These are phyloP conservation scores for Phalacrocorax brasilianus DNA, from an alignment of 2,113 vertebrate species.

Conservation along the genomic window DNA sequence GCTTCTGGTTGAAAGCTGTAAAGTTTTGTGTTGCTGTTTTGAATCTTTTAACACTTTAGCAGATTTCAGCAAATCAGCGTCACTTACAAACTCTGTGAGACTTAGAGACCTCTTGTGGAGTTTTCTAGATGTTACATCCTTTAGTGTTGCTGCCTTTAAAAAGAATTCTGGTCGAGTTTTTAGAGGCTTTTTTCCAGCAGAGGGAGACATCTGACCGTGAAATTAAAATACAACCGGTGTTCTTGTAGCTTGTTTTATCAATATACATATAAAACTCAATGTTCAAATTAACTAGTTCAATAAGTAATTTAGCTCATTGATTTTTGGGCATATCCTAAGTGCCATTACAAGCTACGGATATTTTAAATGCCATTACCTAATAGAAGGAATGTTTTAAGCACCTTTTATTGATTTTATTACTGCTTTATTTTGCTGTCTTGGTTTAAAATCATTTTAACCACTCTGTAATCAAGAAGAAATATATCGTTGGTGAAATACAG, in stretches of 20 bases:
- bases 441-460: slow-evolving; percentile 88
- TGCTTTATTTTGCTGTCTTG: slow-evolving; percentile 87
- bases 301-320: slow-evolving; percentile 88
- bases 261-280: slow-evolving; percentile 84
- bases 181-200: slow-evolving; percentile 58
- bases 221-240: background rate
- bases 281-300: slow-evolving; percentile 88
- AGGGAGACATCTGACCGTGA: slow-evolving; percentile 73
- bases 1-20: background rate
- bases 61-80: background rate
- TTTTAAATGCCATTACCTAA: slow-evolving; percentile 89
- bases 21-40: background rate
- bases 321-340: slow-evolving; percentile 85
- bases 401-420: slow-evolving; percentile 89
- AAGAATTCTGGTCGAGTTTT: background rate
- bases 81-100: background rate
- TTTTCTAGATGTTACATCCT: background rate
- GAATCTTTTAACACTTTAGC: background rate
- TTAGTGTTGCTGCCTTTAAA: background rate
- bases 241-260: slow-evolving; percentile 75
- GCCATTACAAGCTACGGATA: slow-evolving; percentile 87
- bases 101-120: background rate
- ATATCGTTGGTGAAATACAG: slow-evolving; percentile 82
- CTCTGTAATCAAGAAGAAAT: slow-evolving; percentile 86
- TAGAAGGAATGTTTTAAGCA: slow-evolving; percentile 87